These are phyloP conservation scores for Steromphala cineraria DNA, from an alignment of 2,888 invertebrate species.

Conservation along the genomic window DNA sequence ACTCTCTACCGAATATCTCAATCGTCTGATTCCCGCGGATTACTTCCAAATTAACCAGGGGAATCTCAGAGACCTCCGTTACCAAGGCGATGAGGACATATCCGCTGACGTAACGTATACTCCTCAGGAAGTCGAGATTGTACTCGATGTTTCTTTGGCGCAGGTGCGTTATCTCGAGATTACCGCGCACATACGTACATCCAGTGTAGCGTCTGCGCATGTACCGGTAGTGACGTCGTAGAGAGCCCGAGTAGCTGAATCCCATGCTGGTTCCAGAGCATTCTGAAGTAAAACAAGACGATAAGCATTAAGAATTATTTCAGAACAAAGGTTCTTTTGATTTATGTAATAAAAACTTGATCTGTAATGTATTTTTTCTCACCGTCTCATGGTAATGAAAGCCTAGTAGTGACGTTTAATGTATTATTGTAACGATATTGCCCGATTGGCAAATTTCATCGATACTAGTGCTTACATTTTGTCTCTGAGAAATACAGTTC, in stretches of 20 bases:
- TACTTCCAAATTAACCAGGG: conserved; percentile 91
- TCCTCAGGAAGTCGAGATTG: conserved; percentile 92
- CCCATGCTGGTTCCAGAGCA: conserved; percentile 54
- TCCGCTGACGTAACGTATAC: conserved; percentile 94
- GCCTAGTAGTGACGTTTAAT: too few species aligned
- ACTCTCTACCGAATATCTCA: conserved; percentile 79
- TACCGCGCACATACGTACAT: conserved; percentile 98
- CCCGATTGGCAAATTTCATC: too few species aligned
- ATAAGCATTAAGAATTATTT: too few species aligned
- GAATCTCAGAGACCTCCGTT: conserved; percentile 85
- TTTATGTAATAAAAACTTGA: too few species aligned
- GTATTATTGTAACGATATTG: too few species aligned
- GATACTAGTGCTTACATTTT: too few species aligned
- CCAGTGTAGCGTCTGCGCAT: conserved; percentile 85
- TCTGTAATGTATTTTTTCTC: too few species aligned
- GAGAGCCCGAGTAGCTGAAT: conserved; percentile 48
- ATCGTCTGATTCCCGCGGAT: conserved; percentile 94
- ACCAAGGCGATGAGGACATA: conserved; percentile 89
- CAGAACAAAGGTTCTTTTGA: too few species aligned
- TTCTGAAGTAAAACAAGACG: conserved; percentile 36
- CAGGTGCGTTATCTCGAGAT: conserved; percentile 96
- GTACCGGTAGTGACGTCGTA: conserved; percentile 51
- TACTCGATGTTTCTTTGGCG: conserved; percentile 79
- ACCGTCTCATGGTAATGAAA: too few species aligned
- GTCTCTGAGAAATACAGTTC: too few species aligned